Conservation (phyloP, 2,888 invertebrate species). For the Sinodicranocentrus sp. region DNA sequence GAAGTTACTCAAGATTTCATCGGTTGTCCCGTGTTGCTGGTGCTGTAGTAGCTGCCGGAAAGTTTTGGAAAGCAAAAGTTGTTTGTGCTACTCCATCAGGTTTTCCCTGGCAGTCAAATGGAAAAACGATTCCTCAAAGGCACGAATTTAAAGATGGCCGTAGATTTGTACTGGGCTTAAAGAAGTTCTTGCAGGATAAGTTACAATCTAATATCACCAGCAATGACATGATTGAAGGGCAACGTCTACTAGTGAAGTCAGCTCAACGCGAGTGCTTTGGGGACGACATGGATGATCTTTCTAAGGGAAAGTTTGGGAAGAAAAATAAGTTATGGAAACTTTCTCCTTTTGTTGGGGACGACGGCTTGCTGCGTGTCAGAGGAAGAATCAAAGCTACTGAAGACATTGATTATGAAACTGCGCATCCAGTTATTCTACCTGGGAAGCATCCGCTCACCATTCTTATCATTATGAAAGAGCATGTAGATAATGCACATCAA, state of each 20-base stretch:
- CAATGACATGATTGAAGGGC: too few species aligned
- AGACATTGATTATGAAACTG: background rate
- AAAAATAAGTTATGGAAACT: constrained; percentile 7
- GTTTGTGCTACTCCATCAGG: too few species aligned
- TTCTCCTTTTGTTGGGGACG: background rate
- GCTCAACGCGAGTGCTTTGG: background rate
- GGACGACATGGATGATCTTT: background rate
- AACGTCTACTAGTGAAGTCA: background rate
- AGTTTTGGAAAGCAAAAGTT: too few species aligned
- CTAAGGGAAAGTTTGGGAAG: background rate
- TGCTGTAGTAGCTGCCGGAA: too few species aligned
- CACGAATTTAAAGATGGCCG: too few species aligned
- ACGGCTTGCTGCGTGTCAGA: background rate
- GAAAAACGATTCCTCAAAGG: background rate
- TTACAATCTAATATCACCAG: too few species aligned
- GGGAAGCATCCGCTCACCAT: constrained; percentile 7
- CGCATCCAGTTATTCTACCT: constrained; percentile 26
- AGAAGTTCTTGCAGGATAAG: too few species aligned
- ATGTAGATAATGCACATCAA: constrained; percentile 14
- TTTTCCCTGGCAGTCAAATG: background rate
- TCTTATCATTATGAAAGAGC: constrained; percentile 1
- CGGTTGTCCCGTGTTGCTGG: too few species aligned
- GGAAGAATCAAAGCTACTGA: background rate
- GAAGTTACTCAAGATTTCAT: too few species aligned
- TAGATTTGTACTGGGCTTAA: too few species aligned